Conservation (phyloP, 2,888 invertebrate genomes). For the Sarcophaga carnaria region DNA sequence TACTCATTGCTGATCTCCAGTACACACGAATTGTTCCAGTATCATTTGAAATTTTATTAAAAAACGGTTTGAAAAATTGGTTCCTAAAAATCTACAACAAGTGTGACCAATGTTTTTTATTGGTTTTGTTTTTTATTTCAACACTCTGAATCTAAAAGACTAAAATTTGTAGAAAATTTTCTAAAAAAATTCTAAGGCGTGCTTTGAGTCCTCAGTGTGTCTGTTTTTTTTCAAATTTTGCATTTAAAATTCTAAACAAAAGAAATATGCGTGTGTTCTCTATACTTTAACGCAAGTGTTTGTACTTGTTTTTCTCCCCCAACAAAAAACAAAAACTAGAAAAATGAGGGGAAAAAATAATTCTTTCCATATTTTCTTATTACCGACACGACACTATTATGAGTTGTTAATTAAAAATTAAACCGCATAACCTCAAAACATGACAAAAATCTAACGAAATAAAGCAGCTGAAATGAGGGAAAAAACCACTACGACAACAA, state of each 20-base stretch:
- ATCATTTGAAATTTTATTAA: too few relatives aligned
- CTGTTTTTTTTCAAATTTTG: background rate
- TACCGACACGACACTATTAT: constrained; percentile 11
- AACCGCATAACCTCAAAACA: constrained; percentile 65
- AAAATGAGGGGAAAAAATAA: too few relatives aligned
- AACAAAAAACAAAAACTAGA: too few relatives aligned
- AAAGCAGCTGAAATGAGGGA: background rate
- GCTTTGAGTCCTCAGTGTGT: background rate
- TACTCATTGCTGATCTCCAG: too few relatives aligned
- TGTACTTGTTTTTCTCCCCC: constrained; percentile 3
- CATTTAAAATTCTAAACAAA: background rate
- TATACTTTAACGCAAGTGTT: background rate
- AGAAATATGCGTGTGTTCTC: constrained; percentile 39
- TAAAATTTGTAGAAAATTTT: too few relatives aligned
- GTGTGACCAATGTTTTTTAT: too few relatives aligned
- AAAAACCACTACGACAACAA: constrained; percentile 2
- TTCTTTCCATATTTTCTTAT: constrained; percentile 1
- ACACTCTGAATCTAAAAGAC: too few relatives aligned
- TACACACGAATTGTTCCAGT: too few relatives aligned
- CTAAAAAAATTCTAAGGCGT: background rate
- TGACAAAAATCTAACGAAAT: constrained; percentile 45
- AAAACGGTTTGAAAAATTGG: too few relatives aligned
- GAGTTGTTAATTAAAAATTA: constrained; percentile 66
- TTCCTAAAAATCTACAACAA: too few relatives aligned
- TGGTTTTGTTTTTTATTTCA: too few relatives aligned